Base-by-base conservation (phyloP, 2,888 invertebrate genomes). In the Tyria jacobaeae region DNA sequence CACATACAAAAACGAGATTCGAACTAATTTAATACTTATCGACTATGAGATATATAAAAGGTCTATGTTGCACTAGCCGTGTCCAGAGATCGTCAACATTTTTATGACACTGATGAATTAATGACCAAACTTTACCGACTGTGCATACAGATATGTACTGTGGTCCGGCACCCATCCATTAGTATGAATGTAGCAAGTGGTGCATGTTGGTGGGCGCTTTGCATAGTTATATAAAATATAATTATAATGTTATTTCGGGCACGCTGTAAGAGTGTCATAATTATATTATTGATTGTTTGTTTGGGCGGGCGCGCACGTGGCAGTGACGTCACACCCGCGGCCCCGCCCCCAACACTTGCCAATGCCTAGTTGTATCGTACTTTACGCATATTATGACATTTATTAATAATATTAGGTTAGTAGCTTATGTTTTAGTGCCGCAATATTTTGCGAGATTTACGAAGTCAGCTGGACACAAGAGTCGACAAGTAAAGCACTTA, bases 351-450 rank as follows among this genome's bases (percentile, higher is more conserved):
- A 77, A 81, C 87, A 87, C 90, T 91, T 90, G 91, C 91, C 91
- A 91, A 91, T 90, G 91, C 90, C 87, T 91, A 90, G 89, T 84
- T 88, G 70, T 89, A 88, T 81, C 70, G 60, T 75, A 74, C 58
- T 73, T 69, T 86, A 83, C 76, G 82, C 88, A 76, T 85, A 81
- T 83, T 82, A 83, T 85, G 83, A 85, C 84, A 68, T 65, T 60
- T 51, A 65, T 58, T 64, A 62, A 71, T 70, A 70, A 67, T 60
- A 55, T 67, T 66, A 37, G 62, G 65, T 54, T 64, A 62, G 59
- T 75, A 72, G 74, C 71, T 73, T 67, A 67, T 74, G 61, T 75
- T 69, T 77, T 25, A 75, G 63, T 72, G 66, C 68, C 73, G 73
- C 73, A 74, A 73, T 71, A 62, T 68, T 69, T 67, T 72, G 71